Evolutionary conservation across 2,888 invertebrate species (phyloP).

Genomic region (Bombylius major): DNA sequence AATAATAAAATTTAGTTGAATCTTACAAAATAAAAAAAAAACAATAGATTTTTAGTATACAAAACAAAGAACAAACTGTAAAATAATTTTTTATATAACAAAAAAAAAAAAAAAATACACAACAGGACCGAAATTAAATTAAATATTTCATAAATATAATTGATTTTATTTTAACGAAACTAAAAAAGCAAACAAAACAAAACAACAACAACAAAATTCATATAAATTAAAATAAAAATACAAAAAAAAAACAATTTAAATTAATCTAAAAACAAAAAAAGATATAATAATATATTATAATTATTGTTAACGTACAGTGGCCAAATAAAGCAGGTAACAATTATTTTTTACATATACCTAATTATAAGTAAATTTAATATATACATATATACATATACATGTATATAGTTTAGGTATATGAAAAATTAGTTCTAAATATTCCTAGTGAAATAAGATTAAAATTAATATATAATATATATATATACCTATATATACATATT

Average conservation of each 20-base stretch:
- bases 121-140: too few species aligned
- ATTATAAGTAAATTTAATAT: too few species aligned
- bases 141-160: too few species aligned
- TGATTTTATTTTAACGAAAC: too few species aligned
- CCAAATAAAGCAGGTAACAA: slow-evolving; percentile 25
- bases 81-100: too few species aligned
- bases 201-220: too few species aligned
- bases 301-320: slow-evolving; percentile 23
- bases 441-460: not conserved
- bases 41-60: not conserved
- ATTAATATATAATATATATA: not conserved
- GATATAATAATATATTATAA: slow-evolving; percentile 8
- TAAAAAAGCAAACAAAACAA: too few species aligned
- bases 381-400: too few species aligned
- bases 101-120: too few species aligned
- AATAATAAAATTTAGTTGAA: slow-evolving; percentile 5
- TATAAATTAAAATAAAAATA: too few species aligned
- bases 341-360: slow-evolving; percentile 16
- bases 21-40: slow-evolving; percentile 1
- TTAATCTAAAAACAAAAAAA: not conserved
- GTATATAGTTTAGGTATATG: not conserved
- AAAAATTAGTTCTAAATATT: not conserved
- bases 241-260: too few species aligned
- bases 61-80: not conserved
- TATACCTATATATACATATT: too few species aligned